Evolutionary conservation across 2,888 invertebrate species (phyloP).

Genomic region (Sabatieria punctata): DNA sequence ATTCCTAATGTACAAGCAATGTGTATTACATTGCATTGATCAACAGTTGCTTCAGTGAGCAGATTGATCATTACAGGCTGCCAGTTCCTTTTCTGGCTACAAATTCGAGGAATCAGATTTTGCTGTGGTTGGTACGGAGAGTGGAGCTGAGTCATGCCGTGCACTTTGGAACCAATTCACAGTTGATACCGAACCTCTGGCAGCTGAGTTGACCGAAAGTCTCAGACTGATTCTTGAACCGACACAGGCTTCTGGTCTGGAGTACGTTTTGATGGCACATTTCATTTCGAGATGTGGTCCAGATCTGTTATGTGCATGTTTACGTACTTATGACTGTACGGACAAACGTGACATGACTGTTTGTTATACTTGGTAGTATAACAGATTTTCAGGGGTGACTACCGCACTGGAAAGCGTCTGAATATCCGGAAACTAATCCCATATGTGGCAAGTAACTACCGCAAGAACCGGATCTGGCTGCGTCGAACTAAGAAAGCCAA

Average conservation of each 20-base stretch:
- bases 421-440: slow-evolving; percentile 97
- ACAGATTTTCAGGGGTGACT: slow-evolving; percentile 60
- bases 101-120: background rate
- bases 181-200: too few species aligned
- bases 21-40: too few species aligned
- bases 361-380: too few species aligned
- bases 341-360: too few species aligned
- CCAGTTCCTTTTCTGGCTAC: background rate
- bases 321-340: too few species aligned
- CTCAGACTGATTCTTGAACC: slow-evolving; percentile 84
- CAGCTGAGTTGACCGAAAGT: slow-evolving; percentile 76
- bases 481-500: slow-evolving; percentile 83
- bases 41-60: too few species aligned
- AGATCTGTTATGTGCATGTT: too few species aligned
- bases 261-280: slow-evolving; percentile 28
- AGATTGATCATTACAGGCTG: too few species aligned
- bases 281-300: too few species aligned
- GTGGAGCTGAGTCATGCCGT: too few species aligned
- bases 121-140: too few species aligned
- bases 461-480: slow-evolving; percentile 98
- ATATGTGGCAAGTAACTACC: slow-evolving; percentile 94
- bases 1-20: too few species aligned
- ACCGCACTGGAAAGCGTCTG: slow-evolving; percentile 80
- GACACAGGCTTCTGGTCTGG: slow-evolving; percentile 70
- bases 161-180: background rate